phyloP scores from a whole-genome alignment of 2,888 invertebrate species.

The Melinaea marsaeus region DNA sequence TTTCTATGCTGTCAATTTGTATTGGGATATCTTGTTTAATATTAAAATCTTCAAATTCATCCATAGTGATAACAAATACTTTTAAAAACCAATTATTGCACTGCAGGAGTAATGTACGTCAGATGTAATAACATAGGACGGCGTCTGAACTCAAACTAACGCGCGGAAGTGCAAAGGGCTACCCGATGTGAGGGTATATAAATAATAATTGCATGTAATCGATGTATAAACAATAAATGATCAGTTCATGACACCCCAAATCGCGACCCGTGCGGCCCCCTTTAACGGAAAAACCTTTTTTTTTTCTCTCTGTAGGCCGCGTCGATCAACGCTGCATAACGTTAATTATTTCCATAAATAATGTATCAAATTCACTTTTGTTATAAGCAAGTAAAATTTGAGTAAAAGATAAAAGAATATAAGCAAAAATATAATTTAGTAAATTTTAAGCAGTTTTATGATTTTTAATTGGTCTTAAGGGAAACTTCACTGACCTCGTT shows the following conservation, averaged over 20 bases:
- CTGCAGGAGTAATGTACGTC: slow-evolving; percentile 9
- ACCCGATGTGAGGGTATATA: too few relatives aligned
- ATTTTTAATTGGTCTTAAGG: slow-evolving; percentile 25
- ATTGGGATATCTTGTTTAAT: slow-evolving; percentile 31
- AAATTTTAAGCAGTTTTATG: slow-evolving; percentile 18
- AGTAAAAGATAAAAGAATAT: slow-evolving; percentile 15
- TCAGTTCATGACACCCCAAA: too few relatives aligned
- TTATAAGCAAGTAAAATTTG: slow-evolving; percentile 19
- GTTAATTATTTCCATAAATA: slow-evolving; percentile 32
- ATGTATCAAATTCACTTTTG: slow-evolving; percentile 27
- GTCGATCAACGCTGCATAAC: slow-evolving; percentile 32
- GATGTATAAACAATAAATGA: too few relatives aligned
- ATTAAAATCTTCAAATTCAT: slow-evolving; percentile 29
- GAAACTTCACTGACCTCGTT: too few relatives aligned
- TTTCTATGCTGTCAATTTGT: slow-evolving; percentile 32
- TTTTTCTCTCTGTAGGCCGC: slow-evolving; percentile 26
- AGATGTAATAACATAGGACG: slow-evolving; percentile 14
- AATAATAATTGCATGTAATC: too few relatives aligned
- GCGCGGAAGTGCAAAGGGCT: slow-evolving; percentile 15
- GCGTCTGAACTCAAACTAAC: slow-evolving; percentile 21
- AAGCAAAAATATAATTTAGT: slow-evolving; percentile 13
- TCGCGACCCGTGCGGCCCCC: slow-evolving; percentile 31
- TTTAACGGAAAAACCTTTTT: slow-evolving; percentile 28
- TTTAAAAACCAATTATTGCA: slow-evolving; percentile 13
- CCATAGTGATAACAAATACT: slow-evolving; percentile 22